Evolutionary conservation across 1,140 invertebrate genomes (phyloP).

Genomic region (Aradophagus sp.): DNA sequence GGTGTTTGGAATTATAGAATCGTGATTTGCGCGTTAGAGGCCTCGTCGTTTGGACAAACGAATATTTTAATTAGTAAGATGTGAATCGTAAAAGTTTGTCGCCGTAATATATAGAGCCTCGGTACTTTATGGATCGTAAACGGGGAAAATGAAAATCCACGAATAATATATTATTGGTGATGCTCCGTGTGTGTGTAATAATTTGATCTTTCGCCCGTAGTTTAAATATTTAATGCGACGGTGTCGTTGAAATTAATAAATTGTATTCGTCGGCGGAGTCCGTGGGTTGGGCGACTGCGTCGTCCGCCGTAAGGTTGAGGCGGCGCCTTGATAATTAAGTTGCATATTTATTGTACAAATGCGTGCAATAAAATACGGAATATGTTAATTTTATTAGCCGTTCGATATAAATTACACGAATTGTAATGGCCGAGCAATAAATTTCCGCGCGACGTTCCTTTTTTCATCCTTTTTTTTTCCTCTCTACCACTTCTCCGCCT

Average conservation of each 20-base stretch:
- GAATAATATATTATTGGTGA: slow-evolving; percentile 50
- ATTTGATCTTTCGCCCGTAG: slow-evolving; percentile 41
- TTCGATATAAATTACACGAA: slow-evolving; percentile 43
- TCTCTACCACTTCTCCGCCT: too few relatives aligned
- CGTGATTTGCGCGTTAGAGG: slow-evolving; percentile 34
- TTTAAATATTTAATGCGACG: slow-evolving; percentile 46
- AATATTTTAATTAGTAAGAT: slow-evolving; percentile 55
- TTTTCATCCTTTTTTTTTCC: background rate
- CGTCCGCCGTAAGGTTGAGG: slow-evolving; percentile 34
- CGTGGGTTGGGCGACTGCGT: slow-evolving; percentile 22
- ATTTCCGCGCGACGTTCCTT: slow-evolving; percentile 21
- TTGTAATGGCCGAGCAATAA: slow-evolving; percentile 29
- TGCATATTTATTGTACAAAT: slow-evolving; percentile 53
- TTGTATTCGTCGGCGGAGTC: slow-evolving; percentile 22
- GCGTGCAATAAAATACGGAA: slow-evolving; percentile 46
- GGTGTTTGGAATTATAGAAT: slow-evolving; percentile 45
- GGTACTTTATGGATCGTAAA: slow-evolving; percentile 52
- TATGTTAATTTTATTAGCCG: slow-evolving; percentile 52
- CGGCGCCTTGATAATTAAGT: slow-evolving; percentile 41
- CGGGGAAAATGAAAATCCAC: slow-evolving; percentile 35
- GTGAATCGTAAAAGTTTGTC: slow-evolving; percentile 42
- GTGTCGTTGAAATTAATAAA: slow-evolving; percentile 52
- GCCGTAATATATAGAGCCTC: slow-evolving; percentile 26
- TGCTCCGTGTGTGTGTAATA: slow-evolving; percentile 38
- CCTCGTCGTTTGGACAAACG: slow-evolving; percentile 47